Evolutionary conservation across 23 tunicate genomes (phyloP), one percentile per base, ranked within the genome.

Genomic region (Clavelina lepadiformis): DNA sequence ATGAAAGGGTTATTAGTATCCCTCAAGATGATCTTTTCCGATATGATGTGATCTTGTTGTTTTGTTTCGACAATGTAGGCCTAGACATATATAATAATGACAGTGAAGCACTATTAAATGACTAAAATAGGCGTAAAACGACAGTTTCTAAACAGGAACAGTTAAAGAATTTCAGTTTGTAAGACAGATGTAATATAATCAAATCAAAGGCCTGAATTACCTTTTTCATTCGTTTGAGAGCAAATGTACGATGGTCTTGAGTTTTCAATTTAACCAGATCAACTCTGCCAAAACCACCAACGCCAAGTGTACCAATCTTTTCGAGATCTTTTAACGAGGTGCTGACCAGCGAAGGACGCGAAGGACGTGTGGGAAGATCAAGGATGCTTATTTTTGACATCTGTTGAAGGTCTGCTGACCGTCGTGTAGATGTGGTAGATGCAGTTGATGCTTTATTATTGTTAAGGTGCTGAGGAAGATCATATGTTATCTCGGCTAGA

Each of bases 211-310:
- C n/a, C n/a, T n/a, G n/a, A n/a, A n/a, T 25, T 49, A 82, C 91
- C 84, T 94, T 94, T 71, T 85, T 81, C 85, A 94, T 94, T 77
- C 99, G 81, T 58, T 94, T 94, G 33, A 94, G 73, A 5, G 99
- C 99, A 71, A 58, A 94, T 25, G 66, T 78, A 28, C 49, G 65
- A 22, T 69, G 47, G 11, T 80, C 72, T 20, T 70, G 65, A 3
- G 61, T 60, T 13, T 67, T 51, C 38, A 71, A 31, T 2, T 71
- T 44, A 31, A 82, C 81, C 37, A 94, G 63, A 31, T 94, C 94
- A 37, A 94, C 99, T 57, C 88, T 51, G 7, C 99, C 99, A 54
- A 94, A 94, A 3, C 95, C 99, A 7, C 99, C 99, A 11, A 67
- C 68, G 46, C 99, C 99, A 25, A 94, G 72, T 35, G 82, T 68